Evolutionary conservation across 2,888 invertebrate genomes (phyloP), one percentile per base, ranked within the genome.

Genomic region (Drosophila barbarae): DNA sequence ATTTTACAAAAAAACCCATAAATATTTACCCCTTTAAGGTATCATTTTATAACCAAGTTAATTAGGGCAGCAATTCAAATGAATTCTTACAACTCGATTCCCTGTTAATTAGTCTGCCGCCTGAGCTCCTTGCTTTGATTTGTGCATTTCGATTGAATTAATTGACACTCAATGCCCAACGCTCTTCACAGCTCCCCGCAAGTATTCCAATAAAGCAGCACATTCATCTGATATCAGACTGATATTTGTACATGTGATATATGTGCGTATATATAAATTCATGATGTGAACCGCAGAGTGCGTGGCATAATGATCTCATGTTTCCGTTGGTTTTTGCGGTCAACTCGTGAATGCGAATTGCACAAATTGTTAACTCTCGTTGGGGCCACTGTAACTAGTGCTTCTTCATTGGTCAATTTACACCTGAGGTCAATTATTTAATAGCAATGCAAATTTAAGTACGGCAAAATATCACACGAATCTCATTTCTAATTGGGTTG

Each of bases 291-390:
- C 82, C 76, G 34, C 79, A 55, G 56, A 79, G 80, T 74, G 76
- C 69, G 69, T 79, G 74, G 71, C 66, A 70, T 77, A 70, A 76
- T 79, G 80, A 65, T 64, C 59, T 59, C 57, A 70, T 76, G 77
- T 72, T 76, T 63, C 61, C 72, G 66, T 67, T 68, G 77, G 65
- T 41, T 68, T 52, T 41, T 64, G 72, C 26, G 83, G 77, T 73
- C 70, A 46, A 21, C 59, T 64, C 57, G 23, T 64, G 51, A 64
- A 63, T 64, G 42, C 13, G 65, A 51, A 63, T 63, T 63, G 42
- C 61, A 51, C 51, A 63, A 63, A 64, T 63, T 64, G 65, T 63
- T 51, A 51, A 60, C 59, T 59, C 59, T 30, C 12, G 18, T 30
- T 28, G 26, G 28, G 44, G 18, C 32, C 63, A 42, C 42, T 61